A percentile compares a stretch with the other conserved stretches of the same genome.
Evolutionary conservation across 2,113 vertebrate genomes (phyloP).

Genomic region (Dromas ardeola): DNA sequence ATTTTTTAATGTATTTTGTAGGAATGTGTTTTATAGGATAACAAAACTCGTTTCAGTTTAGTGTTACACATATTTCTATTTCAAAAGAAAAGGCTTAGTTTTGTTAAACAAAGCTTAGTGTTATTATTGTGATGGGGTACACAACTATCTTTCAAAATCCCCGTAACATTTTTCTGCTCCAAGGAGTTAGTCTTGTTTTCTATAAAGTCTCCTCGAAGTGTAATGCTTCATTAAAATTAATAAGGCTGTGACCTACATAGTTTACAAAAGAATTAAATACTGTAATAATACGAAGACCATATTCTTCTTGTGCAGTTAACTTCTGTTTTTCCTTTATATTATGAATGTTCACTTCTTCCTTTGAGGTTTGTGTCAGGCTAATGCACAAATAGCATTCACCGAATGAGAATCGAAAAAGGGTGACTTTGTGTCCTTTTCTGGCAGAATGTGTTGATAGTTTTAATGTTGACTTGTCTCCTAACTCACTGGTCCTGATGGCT

Average conservation of each 20-base stretch:
- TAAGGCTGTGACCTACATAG: conserved; percentile 42
- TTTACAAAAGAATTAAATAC: conserved; percentile 47
- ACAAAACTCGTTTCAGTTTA: background rate
- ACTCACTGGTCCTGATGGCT: background rate
- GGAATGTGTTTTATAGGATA: background rate
- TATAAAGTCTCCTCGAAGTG: conserved; percentile 40
- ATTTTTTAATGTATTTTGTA: background rate
- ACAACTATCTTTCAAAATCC: conserved; percentile 7
- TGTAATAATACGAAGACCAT: conserved; percentile 15
- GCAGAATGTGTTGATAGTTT: background rate
- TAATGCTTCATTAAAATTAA: conserved; percentile 64
- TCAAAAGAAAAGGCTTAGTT: conserved; percentile 43
- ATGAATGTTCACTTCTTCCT: background rate
- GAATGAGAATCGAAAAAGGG: background rate
- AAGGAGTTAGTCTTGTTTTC: conserved; percentile 42
- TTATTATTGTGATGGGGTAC: conserved; percentile 38
- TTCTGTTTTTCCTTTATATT: conserved; percentile 20
- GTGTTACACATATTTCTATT: background rate
- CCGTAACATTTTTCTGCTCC: conserved; percentile 36
- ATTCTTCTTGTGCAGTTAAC: conserved; percentile 26
- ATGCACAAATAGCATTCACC: background rate
- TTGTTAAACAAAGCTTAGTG: conserved; percentile 12
- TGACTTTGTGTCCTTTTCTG: background rate
- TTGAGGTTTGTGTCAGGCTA: conserved; percentile 17
- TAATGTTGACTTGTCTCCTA: background rate